phyloP scores from a whole-genome alignment of 1,140 invertebrate genomes.

The Druon quercuslanigerum region DNA sequence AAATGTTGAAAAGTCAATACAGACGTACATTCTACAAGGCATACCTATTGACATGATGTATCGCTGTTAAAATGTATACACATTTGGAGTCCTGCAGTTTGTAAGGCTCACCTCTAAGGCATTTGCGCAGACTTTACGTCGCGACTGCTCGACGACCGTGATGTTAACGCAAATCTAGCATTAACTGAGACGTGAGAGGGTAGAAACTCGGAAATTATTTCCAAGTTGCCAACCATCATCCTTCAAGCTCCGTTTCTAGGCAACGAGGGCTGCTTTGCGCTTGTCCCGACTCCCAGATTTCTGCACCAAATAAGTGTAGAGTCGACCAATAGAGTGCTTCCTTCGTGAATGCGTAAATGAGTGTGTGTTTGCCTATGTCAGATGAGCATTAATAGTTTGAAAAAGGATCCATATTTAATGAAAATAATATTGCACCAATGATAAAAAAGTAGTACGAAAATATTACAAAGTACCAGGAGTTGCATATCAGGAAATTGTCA shows the following conservation, averaged over 20 bases:
- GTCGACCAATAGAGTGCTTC: background rate
- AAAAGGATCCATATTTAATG: background rate
- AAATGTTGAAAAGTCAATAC: background rate
- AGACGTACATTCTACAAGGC: background rate
- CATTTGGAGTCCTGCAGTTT: background rate
- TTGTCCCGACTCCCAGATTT: background rate
- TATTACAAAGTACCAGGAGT: too few species aligned
- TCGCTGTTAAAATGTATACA: background rate
- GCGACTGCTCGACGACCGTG: background rate
- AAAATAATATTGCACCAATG: too few species aligned
- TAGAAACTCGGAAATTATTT: background rate
- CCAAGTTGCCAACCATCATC: background rate
- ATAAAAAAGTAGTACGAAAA: too few species aligned
- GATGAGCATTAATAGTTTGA: background rate
- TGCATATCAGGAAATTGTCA: too few species aligned
- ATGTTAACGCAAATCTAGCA: slow-evolving; percentile 14
- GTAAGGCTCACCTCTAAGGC: background rate
- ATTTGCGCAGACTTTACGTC: slow-evolving; percentile 13
- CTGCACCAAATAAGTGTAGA: background rate
- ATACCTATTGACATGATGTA: slow-evolving; percentile 22
- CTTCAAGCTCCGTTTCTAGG: background rate
- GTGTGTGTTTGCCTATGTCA: background rate
- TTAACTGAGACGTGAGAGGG: background rate
- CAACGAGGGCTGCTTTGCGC: slow-evolving; percentile 3
- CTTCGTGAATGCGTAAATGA: background rate